phyloP scores from a whole-genome alignment of 1,140 invertebrate species.

The Drosophila bipectinata region DNA sequence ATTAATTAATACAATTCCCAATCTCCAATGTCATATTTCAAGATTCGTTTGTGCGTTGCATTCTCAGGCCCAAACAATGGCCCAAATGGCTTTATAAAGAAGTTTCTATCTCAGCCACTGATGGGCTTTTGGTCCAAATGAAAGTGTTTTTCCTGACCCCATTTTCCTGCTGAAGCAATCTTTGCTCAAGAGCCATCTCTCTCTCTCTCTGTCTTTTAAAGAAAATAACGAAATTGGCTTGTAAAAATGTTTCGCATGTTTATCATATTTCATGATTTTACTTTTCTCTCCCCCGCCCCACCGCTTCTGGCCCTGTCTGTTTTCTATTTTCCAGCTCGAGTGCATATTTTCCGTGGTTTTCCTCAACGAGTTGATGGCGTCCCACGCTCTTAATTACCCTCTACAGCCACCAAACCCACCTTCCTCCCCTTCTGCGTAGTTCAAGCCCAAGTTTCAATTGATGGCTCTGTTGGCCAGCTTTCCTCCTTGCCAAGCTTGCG shows the following conservation, averaged over 20 bases:
- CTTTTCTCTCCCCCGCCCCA: constrained; percentile 12
- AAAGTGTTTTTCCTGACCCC: constrained; percentile 56
- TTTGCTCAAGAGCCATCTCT: constrained; percentile 11
- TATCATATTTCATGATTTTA: constrained; percentile 63
- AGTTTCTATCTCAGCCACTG: constrained; percentile 23
- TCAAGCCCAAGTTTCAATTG: constrained; percentile 31
- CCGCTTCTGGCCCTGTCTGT: constrained; percentile 25
- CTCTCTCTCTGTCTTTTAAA: not conserved
- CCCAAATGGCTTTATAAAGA: constrained; percentile 41
- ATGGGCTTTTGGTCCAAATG: constrained; percentile 20
- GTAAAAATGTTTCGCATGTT: constrained; percentile 58
- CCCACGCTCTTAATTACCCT: constrained; percentile 53
- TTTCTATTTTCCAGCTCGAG: constrained; percentile 42
- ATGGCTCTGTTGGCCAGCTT: constrained; percentile 21
- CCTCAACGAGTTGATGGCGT: constrained; percentile 17
- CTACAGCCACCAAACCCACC: not conserved
- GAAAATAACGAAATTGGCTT: constrained; percentile 34
- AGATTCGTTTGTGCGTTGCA: constrained; percentile 37
- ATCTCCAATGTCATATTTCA: constrained; percentile 48
- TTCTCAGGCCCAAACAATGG: constrained; percentile 32
- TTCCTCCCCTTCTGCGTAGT: constrained; percentile 13
- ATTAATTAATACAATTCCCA: constrained; percentile 48
- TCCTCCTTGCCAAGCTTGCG: not conserved
- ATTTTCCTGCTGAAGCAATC: constrained; percentile 21
- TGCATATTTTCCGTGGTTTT: constrained; percentile 50